These are phyloP conservation scores for Corythoichthys intestinalis DNA, from an alignment of 2,113 vertebrate species.

Conservation along the genomic window DNA sequence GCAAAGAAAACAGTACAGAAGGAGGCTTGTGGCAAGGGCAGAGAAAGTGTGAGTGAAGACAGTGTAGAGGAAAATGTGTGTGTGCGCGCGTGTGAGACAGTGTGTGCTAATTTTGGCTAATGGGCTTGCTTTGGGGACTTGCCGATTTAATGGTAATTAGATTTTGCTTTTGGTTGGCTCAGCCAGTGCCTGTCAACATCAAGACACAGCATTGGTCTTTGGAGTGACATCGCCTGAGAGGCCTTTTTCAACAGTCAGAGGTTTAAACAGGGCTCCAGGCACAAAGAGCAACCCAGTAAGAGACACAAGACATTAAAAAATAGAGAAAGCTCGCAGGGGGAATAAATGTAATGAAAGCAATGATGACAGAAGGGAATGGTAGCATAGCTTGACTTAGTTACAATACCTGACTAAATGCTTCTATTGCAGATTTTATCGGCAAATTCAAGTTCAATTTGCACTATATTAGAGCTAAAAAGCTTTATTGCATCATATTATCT, in stretches of 20 bases:
- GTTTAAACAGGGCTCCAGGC: slow-evolving; percentile 34
- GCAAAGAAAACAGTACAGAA: not conserved
- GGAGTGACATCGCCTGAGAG: slow-evolving; percentile 54
- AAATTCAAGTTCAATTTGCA: not conserved
- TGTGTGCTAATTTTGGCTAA: slow-evolving; percentile 54
- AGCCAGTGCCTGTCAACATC: slow-evolving; percentile 54
- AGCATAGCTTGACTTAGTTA: not conserved
- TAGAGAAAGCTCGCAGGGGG: not conserved
- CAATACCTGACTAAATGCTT: not conserved
- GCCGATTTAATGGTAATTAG: slow-evolving; percentile 64
- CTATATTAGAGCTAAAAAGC: not conserved
- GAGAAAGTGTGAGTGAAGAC: not conserved
- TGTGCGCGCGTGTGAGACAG: slow-evolving; percentile 12
- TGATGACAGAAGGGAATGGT: not conserved
- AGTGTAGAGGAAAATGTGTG: not conserved
- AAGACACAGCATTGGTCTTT: slow-evolving; percentile 49
- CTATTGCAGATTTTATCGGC: not conserved
- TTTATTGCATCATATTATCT: not conserved
- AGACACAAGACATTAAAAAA: slow-evolving; percentile 5
- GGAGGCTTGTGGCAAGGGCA: not conserved
- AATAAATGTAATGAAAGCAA: slow-evolving; percentile 3
- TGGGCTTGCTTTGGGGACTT: slow-evolving; percentile 41
- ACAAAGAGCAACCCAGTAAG: slow-evolving; percentile 2
- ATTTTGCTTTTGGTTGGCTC: slow-evolving; percentile 62
- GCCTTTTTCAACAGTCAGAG: slow-evolving; percentile 37